Evolutionary conservation across 1,140 invertebrate genomes (phyloP), one percentile per base, ranked within the genome.

Genomic region (Trichomalopsis sarcophagae): DNA sequence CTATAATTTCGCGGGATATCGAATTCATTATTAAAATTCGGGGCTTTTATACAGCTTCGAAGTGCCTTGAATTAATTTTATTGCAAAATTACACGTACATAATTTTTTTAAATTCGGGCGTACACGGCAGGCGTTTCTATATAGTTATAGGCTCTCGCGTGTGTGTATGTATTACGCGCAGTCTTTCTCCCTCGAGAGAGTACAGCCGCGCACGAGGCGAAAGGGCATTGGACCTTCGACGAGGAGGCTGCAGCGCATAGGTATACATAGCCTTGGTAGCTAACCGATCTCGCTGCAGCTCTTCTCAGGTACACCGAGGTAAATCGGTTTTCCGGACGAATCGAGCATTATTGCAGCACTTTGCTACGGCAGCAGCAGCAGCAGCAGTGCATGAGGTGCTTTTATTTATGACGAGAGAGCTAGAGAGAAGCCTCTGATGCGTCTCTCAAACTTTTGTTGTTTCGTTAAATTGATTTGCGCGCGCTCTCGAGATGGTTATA

Each of bases 301-400:
- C 50, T 27, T 30, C 40, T 50, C 40, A 76, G 27, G 81, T 47
- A 76, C 36, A 81, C 68, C 78, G 84, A 81, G 55, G 84, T 77
- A 81, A 85, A 85, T 85, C 74, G 84, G 84, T 85, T 85, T 85
- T 85, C 79, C 84, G 55, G 77, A 76, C 50, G 66, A 81, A 81
- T 85, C 68, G 66, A 80, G 33, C 68, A 55, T 84, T 84, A 84
- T 84, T 84, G 68, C 69, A 40, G 76, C 36, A 36, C 77, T 73
- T 79, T 73, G 30, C 30, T 17, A 66, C 74, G 17, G 73, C 44
- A 47, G 44, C 44, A 13, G 44, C 44, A 50, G 47, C 47, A 40
- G 36, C 36, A 62, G 44, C 55, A 21, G 73, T 36, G 30, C 81
- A 11, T n/a, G 55, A 66, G 81, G 73, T 76, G 44, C 23, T 78